phyloP scores from a whole-genome alignment of 2,113 vertebrate species.

The Pomatorhinus ruficollis region DNA sequence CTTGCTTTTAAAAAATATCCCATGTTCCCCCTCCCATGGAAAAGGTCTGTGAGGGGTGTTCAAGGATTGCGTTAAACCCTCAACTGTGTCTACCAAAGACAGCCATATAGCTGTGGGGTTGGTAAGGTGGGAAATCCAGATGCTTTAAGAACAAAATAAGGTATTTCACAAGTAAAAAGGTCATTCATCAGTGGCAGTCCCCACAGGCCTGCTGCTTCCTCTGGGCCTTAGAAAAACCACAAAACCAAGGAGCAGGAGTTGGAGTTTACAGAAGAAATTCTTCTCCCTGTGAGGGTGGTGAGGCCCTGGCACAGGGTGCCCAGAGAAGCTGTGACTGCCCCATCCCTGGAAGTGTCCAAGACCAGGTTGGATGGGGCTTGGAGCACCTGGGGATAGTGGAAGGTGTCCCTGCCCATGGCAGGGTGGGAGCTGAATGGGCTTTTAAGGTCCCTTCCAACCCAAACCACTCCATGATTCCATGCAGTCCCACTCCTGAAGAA shows the following conservation, averaged over 20 bases:
- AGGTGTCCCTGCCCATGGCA: not conserved
- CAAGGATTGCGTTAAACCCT: not conserved
- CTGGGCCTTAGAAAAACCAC: not conserved
- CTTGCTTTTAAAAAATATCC: not conserved
- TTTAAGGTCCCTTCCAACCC: not conserved
- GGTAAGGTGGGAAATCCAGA: not conserved
- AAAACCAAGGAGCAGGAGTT: not conserved
- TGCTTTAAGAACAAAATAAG: not conserved
- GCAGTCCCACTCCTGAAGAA: not conserved
- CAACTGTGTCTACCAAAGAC: not conserved
- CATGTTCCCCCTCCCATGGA: not conserved
- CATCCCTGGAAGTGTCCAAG: not conserved
- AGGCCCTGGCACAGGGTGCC: rapidly evolving
- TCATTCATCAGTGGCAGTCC: not conserved
- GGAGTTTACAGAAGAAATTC: not conserved
- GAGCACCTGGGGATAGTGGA: rapidly evolving
- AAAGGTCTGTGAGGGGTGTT: not conserved
- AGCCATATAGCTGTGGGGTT: no score
- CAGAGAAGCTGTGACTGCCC: not conserved
- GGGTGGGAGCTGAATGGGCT: not conserved
- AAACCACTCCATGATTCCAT: not conserved
- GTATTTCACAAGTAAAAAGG: not conserved
- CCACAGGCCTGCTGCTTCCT: not conserved
- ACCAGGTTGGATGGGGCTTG: rapidly evolving
- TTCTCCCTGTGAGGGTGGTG: rapidly evolving